phyloP scores from a whole-genome alignment of 1,140 invertebrate genomes.

The Drosophila parvula region DNA sequence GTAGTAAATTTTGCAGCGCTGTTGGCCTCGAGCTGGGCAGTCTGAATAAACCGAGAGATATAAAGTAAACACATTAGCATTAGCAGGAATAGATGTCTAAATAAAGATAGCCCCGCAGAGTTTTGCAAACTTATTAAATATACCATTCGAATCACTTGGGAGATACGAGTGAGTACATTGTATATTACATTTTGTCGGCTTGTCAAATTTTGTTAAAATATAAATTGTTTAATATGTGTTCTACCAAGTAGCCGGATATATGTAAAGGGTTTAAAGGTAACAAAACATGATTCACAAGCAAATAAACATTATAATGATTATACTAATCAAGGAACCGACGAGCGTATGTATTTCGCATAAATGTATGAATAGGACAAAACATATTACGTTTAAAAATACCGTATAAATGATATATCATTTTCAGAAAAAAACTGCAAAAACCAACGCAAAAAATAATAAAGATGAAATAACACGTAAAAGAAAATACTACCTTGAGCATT shows the following conservation, averaged over 20 bases:
- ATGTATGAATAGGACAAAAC: slow-evolving; percentile 52
- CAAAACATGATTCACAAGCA: slow-evolving; percentile 18
- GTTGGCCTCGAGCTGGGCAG: slow-evolving; percentile 39
- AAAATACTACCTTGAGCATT: not conserved
- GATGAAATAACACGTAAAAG: slow-evolving; percentile 47
- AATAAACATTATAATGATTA: slow-evolving; percentile 47
- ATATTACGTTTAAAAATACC: slow-evolving; percentile 68
- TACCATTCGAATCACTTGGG: slow-evolving; percentile 53
- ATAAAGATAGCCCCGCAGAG: slow-evolving; percentile 59
- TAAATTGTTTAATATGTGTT: slow-evolving; percentile 74
- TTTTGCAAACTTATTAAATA: slow-evolving; percentile 66
- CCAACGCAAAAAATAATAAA: slow-evolving; percentile 61
- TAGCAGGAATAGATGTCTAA: slow-evolving; percentile 76
- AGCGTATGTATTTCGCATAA: slow-evolving; percentile 57
- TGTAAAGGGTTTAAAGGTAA: slow-evolving; percentile 65
- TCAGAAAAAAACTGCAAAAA: slow-evolving; percentile 45
- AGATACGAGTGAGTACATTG: slow-evolving; percentile 52
- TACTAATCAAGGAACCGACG: slow-evolving; percentile 55
- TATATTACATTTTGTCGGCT: slow-evolving; percentile 76
- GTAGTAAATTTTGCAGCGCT: slow-evolving; percentile 53
- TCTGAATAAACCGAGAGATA: slow-evolving; percentile 29
- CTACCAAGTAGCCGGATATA: slow-evolving; percentile 67
- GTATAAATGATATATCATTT: slow-evolving; percentile 68
- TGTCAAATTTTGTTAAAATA: slow-evolving; percentile 75
- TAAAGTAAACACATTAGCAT: slow-evolving; percentile 63